A percentile compares a stretch with the other conserved stretches of the same genome.
Conservation (phyloP, 2,113 vertebrate species). For the Crotalus tigris region DNA sequence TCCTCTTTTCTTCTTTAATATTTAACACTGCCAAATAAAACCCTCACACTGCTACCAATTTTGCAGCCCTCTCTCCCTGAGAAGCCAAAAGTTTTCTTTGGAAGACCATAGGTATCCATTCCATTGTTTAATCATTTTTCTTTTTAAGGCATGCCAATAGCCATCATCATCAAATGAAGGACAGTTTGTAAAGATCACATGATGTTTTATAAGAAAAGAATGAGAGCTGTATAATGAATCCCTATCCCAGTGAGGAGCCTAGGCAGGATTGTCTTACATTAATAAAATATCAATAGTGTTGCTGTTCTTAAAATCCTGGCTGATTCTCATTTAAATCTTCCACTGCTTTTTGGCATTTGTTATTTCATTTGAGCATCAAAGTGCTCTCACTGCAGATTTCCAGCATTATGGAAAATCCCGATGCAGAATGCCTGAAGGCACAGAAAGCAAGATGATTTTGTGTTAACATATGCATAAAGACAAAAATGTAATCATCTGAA, state of each 20-base stretch:
- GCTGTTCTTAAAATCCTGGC: neutral
- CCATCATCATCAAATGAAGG: constrained; percentile 49
- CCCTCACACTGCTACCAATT: neutral
- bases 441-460: neutral
- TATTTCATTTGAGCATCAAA: constrained; percentile 4
- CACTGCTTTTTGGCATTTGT: neutral
- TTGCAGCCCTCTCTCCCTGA: constrained; percentile 43
- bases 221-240: neutral
- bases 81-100: constrained; percentile 52
- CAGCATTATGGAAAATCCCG: neutral
- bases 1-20: neutral
- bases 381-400: neutral
- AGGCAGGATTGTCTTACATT: constrained; percentile 10
- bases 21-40: neutral
- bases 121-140: constrained; percentile 40
- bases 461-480: neutral
- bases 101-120: constrained; percentile 40
- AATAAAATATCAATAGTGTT: neutral
- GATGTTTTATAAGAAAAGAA: constrained; percentile 24
- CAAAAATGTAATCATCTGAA: neutral
- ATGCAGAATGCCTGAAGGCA: neutral
- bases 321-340: neutral
- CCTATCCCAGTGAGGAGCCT: constrained; percentile 45
- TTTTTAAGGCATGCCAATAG: constrained; percentile 45
- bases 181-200: constrained; percentile 62